Evolutionary conservation across 2,797 vertebrate genomes (phyloP).

Genomic region (Urophycis tenuis): DNA sequence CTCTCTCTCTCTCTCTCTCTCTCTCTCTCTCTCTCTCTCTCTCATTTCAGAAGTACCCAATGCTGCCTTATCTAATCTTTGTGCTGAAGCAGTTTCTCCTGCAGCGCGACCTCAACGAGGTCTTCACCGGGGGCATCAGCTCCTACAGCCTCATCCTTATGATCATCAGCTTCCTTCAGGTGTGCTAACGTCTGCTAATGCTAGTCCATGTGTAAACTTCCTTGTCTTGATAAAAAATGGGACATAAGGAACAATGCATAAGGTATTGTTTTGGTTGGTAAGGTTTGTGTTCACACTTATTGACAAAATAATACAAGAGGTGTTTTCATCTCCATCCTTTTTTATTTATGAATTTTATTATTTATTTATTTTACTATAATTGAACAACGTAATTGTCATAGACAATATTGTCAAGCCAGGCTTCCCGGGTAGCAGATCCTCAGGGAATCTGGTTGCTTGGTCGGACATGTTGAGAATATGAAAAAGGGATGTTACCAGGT

Average conservation of each 20-base stretch:
- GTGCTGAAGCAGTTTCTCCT: conserved; percentile 98
- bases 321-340: no score
- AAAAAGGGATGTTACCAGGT: no score
- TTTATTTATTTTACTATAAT: no score
- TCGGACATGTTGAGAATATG: not conserved
- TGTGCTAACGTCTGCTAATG: conserved; percentile 44
- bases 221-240: not conserved
- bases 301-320: no score
- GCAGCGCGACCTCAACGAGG: conserved; percentile 97
- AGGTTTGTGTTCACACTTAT: not conserved
- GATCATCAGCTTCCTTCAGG: conserved; percentile 99
- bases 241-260: not conserved
- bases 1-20: no score
- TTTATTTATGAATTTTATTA: not conserved
- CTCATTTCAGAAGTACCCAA: conserved; percentile 82
- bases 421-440: not conserved
- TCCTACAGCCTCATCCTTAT: conserved; percentile 99
- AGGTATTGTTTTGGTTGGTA: no score
- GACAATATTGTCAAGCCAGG: not conserved
- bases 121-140: conserved; percentile 98
- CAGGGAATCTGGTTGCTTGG: not conserved
- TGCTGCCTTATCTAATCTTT: conserved; percentile 98
- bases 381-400: not conserved
- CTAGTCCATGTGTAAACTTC: no score
- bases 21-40: conserved; percentile 32